Evolutionary conservation across 2,888 invertebrate species (phyloP), one percentile per base, ranked within the genome.

Genomic region (Halictus quadricinctus): DNA sequence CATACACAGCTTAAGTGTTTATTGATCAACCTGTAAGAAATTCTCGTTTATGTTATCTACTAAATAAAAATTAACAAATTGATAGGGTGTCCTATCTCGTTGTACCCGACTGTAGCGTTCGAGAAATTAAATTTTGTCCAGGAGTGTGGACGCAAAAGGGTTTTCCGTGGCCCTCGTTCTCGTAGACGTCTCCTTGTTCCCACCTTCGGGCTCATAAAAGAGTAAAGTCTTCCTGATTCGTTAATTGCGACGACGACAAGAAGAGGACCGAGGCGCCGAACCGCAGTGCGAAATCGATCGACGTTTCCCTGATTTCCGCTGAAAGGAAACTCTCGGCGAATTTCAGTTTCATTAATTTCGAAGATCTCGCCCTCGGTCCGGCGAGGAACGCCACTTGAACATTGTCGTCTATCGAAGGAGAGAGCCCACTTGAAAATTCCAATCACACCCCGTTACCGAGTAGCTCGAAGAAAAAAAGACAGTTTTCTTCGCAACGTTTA

Each of bases 341-440:
- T 90, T 90, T 90, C 90, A 90, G 90, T 90, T 90, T 90, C 90
- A 90, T 90, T 90, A 90, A 90, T 90, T 90, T 90, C 90, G 81
- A 87, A 90, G 88, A 89, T 88, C 76, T 85, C 85, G 79, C 81
- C 81, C 79, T 76, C 84, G 81, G 72, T 77, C 76, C 81, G 79
- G 75, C 76, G 66, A 64, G 64, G 82, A 73, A 82, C 84, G 83
- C 85, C 86, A 87, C 88, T 85, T 87, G 83, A 86, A 86, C 84
- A 87, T 82, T 86, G 82, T 76, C 86, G 80, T 80, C 88, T 76
- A 84, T 81, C 81, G 81, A 79, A 79, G 50, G 82, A 73, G 82
- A 73, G 83, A 83, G 84, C 72, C 84, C 84, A 84, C 87, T 84
- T 83, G 90, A 89, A 90, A 87, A 90, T 90, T 90, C 90, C 90